phyloP scores from a whole-genome alignment of 2,888 invertebrate species.

The Leptopterna dolabrata region DNA sequence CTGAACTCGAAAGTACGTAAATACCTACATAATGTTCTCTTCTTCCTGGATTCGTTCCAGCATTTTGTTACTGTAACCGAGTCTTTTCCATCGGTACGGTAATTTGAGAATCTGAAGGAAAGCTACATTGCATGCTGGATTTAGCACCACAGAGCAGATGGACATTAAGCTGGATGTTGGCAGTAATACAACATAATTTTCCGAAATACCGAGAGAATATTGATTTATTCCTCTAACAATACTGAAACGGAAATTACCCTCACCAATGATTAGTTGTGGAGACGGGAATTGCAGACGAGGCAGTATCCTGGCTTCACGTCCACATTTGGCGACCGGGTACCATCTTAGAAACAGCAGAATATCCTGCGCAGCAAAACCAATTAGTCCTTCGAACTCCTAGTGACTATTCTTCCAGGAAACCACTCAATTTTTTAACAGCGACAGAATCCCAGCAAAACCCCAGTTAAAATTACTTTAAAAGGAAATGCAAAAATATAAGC shows the following conservation, averaged over 20 bases:
- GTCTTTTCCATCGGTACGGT: background rate
- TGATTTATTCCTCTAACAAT: too few relatives aligned
- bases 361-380: background rate
- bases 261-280: background rate
- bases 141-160: background rate
- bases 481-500: background rate
- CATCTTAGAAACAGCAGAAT: background rate
- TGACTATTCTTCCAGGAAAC: background rate
- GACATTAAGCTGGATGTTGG: background rate
- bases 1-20: too few relatives aligned
- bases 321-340: background rate
- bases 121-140: background rate
- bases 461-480: background rate
- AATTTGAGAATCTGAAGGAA: background rate
- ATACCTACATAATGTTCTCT: too few relatives aligned
- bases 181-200: background rate
- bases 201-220: background rate
- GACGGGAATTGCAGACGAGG: background rate
- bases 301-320: background rate
- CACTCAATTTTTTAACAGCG: background rate
- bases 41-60: too few relatives aligned
- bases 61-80: too few relatives aligned
- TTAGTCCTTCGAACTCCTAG: background rate
- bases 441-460: background rate
- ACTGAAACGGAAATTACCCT: background rate